A percentile compares a stretch with the other conserved stretches of the same genome.
These are phyloP conservation scores for Hoplias malabaricus DNA, from an alignment of 2,113 vertebrate genomes.

Conservation along the genomic window DNA sequence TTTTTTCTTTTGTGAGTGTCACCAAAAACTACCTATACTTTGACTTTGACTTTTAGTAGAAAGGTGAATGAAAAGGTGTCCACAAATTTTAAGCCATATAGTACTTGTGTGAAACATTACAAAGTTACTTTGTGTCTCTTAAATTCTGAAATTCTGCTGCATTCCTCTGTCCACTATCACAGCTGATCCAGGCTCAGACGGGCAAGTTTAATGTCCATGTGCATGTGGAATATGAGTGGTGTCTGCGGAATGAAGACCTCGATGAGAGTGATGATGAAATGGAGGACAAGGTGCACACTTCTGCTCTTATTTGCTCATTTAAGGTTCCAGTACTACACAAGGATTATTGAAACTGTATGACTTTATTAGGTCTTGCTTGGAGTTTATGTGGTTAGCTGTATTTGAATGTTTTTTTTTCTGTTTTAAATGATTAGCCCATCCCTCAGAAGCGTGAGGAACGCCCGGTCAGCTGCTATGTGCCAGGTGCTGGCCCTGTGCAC, in stretches of 20 bases:
- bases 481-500: slow-evolving; percentile 71
- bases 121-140: neutral
- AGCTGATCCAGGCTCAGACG: slow-evolving; percentile 88
- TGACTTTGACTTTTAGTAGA: too few relatives aligned
- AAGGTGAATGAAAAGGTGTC: too few relatives aligned
- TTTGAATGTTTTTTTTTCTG: neutral
- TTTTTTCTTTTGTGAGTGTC: too few relatives aligned
- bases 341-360: neutral
- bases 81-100: too few relatives aligned
- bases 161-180: slow-evolving; percentile 28
- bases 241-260: slow-evolving; percentile 88
- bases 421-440: slow-evolving; percentile 80
- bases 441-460: slow-evolving; percentile 90
- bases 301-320: neutral
- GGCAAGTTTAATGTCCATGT: slow-evolving; percentile 95
- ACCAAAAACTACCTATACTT: too few relatives aligned
- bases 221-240: slow-evolving; percentile 96
- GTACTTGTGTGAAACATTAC: too few relatives aligned
- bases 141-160: neutral
- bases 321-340: neutral
- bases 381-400: neutral
- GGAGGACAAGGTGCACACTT: slow-evolving; percentile 86
- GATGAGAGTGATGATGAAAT: slow-evolving; percentile 95
- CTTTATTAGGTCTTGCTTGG: too few relatives aligned
- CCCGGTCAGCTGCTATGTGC: slow-evolving; percentile 88